phyloP scores from a whole-genome alignment of 1,140 invertebrate genomes.

The Paralvinella palmiformis region DNA sequence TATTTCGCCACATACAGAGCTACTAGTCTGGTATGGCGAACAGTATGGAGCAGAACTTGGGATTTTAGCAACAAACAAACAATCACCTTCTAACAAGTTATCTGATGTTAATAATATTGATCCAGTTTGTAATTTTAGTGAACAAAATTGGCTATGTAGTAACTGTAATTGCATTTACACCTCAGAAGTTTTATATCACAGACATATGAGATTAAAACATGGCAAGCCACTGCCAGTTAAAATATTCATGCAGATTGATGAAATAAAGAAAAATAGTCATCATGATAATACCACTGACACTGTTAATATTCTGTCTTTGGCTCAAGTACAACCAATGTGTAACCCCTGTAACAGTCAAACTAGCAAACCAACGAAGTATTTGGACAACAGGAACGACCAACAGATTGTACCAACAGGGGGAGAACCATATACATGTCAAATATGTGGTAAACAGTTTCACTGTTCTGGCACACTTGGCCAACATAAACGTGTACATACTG shows the following conservation, averaged over 20 bases:
- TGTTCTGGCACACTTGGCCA: neutral
- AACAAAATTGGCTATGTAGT: neutral
- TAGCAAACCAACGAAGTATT: too few relatives aligned
- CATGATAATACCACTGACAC: too few relatives aligned
- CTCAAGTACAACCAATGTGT: too few relatives aligned
- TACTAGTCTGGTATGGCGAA: conserved; percentile 55
- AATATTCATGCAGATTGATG: too few relatives aligned
- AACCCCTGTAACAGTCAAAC: too few relatives aligned
- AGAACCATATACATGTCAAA: neutral
- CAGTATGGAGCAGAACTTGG: conserved; percentile 46
- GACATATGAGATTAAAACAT: neutral
- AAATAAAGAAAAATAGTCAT: too few relatives aligned
- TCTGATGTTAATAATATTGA: too few relatives aligned
- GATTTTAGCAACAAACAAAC: neutral
- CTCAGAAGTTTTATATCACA: neutral
- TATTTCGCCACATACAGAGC: conserved; percentile 48
- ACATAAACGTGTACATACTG: conserved; percentile 3
- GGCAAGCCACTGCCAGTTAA: neutral
- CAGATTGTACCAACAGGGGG: too few relatives aligned
- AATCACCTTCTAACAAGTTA: too few relatives aligned
- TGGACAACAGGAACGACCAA: too few relatives aligned
- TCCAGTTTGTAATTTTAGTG: neutral
- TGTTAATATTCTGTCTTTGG: too few relatives aligned
- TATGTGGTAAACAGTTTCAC: conserved; percentile 2
- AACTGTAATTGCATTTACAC: neutral